phyloP scores from a whole-genome alignment of 1,140 invertebrate species.

The Trinorchestia longiramus region DNA sequence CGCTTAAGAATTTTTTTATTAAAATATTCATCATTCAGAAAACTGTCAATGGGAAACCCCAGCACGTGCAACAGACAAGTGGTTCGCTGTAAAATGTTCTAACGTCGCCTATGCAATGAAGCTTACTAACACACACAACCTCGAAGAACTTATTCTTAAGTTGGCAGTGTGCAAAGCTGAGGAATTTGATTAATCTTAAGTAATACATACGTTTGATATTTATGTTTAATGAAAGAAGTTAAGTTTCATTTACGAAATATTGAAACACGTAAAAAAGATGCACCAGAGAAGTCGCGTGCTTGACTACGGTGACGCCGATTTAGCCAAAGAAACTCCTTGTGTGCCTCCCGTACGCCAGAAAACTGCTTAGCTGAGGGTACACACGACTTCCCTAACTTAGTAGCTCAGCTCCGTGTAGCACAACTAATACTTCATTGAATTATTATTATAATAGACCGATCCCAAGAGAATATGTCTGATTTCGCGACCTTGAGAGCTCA shows the following conservation, averaged over 20 bases:
- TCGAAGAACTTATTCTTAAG: background rate
- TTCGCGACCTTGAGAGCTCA: background rate
- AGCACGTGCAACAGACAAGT: background rate
- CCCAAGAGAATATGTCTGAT: too few species aligned
- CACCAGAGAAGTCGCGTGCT: background rate
- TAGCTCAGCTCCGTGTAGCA: background rate
- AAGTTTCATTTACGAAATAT: background rate
- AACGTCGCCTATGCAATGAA: background rate
- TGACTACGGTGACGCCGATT: background rate
- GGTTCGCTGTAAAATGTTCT: background rate
- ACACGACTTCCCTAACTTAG: background rate
- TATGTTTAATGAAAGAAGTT: too few species aligned
- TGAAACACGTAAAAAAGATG: background rate
- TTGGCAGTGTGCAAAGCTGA: background rate
- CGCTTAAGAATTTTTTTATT: too few species aligned
- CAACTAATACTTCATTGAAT: background rate
- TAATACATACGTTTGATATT: too few species aligned
- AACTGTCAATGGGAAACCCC: background rate
- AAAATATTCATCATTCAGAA: too few species aligned
- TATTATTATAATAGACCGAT: background rate
- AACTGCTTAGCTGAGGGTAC: background rate
- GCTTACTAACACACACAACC: background rate
- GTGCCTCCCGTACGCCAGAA: background rate
- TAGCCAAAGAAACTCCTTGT: background rate
- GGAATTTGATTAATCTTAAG: background rate